Base-by-base conservation (phyloP, 2,888 invertebrate genomes). In the Prenolepis imparis region DNA sequence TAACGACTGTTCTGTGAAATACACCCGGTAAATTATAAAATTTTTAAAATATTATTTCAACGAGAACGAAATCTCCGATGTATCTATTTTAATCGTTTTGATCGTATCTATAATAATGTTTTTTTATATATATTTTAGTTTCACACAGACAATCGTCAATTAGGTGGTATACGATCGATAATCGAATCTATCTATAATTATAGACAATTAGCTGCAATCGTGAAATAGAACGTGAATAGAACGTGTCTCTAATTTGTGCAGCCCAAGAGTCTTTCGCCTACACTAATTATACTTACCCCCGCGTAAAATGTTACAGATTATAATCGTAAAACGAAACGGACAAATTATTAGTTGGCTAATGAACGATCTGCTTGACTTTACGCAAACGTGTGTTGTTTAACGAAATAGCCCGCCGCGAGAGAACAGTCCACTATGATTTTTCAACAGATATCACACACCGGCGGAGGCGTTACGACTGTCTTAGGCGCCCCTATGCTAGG, bases 261-360 rank as follows among this genome's bases (percentile, higher is more conserved):
- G 24, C 6, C n/a, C n/a, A n/a, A n/a, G n/a, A 18, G 28, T n/a
- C 39, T 24, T 15, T 73, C 41, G 12, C 4, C 8, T 12, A 70
- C 15, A 28, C 3, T 12, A 39, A 73, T 70, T 55, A n/a, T 52
- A 12, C 8, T 1, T 24, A 15, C 4, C 21, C 57, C 41, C 39
- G 39, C 57, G 39, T 8, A n/a, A n/a, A n/a, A 59, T 21, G 11
- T 32, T 36, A 15, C 24, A 18, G 1, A 39, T 57, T 12, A 32
- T 74, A 74, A n/a, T n/a, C n/a, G n/a, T n/a, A n/a, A n/a, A 64
- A 64, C 18, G 74, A n/a, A 18, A 48, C 64, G 36, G 12, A 8
- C 64, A 48, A 48, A 75, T 75, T 75, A 64, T 64, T 64, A 64
- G 36, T 75, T 75, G 64, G 48, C 48, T 12, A 64, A 44, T 64